Percentiles rank a stretch among this genome's conserved stretches.
These are phyloP conservation scores for Orthosia incerta DNA, from an alignment of 2,888 invertebrate genomes.

Conservation along the genomic window DNA sequence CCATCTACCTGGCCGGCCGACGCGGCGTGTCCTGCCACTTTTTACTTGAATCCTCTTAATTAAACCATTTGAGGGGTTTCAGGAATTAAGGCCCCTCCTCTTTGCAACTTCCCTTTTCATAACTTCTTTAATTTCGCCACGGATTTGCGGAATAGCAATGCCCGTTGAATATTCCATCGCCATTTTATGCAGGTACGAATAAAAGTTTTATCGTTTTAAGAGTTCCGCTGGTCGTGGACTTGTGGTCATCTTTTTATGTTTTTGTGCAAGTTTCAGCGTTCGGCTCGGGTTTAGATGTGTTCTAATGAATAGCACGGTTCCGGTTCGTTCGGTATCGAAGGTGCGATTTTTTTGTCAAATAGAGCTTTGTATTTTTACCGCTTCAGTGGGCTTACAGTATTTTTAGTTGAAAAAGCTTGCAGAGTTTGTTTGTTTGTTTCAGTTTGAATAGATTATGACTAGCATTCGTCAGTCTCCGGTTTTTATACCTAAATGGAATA, in stretches of 20 bases:
- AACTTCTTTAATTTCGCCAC: constrained; percentile 83
- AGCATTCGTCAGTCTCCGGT: not conserved
- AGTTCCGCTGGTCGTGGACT: constrained; percentile 60
- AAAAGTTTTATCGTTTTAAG: constrained; percentile 76
- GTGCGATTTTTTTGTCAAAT: constrained; percentile 44
- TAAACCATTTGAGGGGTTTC: constrained; percentile 74
- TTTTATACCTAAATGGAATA: not conserved
- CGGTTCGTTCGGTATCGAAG: constrained; percentile 13
- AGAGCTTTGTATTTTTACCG: constrained; percentile 38
- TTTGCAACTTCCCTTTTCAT: constrained; percentile 76
- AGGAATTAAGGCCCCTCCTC: constrained; percentile 71
- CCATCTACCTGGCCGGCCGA: constrained; percentile 35
- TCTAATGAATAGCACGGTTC: constrained; percentile 45
- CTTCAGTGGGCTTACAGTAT: constrained; percentile 36
- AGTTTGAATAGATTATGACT: constrained; percentile 19
- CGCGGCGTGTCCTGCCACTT: constrained; percentile 55
- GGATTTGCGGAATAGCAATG: constrained; percentile 73
- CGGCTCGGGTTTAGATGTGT: constrained; percentile 30
- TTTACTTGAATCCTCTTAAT: constrained; percentile 74
- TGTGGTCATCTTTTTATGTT: constrained; percentile 69
- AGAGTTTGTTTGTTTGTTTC: constrained; percentile 7
- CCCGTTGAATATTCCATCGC: constrained; percentile 77
- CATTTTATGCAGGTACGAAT: constrained; percentile 79
- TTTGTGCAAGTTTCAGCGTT: constrained; percentile 52
- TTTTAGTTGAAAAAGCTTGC: constrained; percentile 34